Base-by-base conservation (phyloP, 2,113 vertebrate species). In the Corythornis cristatus region DNA sequence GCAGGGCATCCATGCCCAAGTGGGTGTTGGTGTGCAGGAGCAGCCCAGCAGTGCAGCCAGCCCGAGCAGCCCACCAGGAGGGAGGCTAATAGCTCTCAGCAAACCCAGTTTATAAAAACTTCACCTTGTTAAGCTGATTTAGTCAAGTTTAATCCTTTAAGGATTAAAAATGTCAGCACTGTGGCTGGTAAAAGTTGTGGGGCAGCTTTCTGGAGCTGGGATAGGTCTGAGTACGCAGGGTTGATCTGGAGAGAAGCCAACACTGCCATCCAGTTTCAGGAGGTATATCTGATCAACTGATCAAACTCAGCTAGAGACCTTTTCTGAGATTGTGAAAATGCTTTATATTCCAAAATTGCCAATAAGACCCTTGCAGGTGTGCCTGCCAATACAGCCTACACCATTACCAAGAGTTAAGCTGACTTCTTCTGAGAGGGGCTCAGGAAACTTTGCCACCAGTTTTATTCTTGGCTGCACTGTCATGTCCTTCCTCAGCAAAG, bases 61-160 rank as follows among this genome's bases (percentile, higher is more conserved):
- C 43, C 43, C 15, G 43, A 45, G 43, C 43, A 45, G 43, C 43
- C 43, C 43, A 45, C 43, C 43, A 45, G 43, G 7, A 37, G 37
- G 37, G 37, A 45, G 43, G 43, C 43, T 45, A 45, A 45, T 45
- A 45, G 43, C 43, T 45, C 43, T 45, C 43, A 45, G 43, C 43
- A 45, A 45, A 45, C 43, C 43, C 43, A 45, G 43, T 45, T 94
- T 60, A 57, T 88, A 61, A 43, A 91, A 91, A 79, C 65, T 60
- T 92, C 84, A 88, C 85, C 82, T 95, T 57, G n/a, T 35, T 86
- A 95, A 93, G 71, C 71, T 96, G 94, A 88, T 91, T 86, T 74
- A 82, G 60, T 48, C 78, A 42, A 72, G 64, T 80, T 86, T 80
- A 93, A 85, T 89, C 89, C 94, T 88, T 37, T 33, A 53, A 74